Conservation (phyloP, 2,797 vertebrate genomes). For the Bovichtus variegatus region DNA sequence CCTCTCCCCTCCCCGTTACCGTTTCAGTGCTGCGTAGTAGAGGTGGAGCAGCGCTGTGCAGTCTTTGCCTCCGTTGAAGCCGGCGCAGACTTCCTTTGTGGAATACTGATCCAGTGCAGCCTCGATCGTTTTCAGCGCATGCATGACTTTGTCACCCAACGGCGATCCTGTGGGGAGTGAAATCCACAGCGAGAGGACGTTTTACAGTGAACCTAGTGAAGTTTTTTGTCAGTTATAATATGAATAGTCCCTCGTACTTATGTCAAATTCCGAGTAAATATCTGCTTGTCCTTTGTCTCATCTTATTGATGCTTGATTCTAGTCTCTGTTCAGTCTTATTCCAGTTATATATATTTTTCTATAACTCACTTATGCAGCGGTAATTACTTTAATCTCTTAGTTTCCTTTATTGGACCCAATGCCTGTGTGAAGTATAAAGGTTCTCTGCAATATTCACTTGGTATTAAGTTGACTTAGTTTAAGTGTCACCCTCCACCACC, state of each 20-base stretch:
- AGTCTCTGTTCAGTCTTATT: conserved; percentile 17
- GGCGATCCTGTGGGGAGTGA: conserved; percentile 82
- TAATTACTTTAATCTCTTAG: conserved; percentile 55
- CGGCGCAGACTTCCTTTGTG: conserved; percentile 88
- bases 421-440: conserved; percentile 29
- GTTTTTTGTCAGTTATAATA: conserved; percentile 9
- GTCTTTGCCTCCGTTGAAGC: conserved; percentile 98
- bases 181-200: background rate
- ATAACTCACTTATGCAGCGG: conserved; percentile 39
- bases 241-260: conserved; percentile 22
- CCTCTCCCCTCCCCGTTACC: conserved; percentile 80
- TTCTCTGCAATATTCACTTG: conserved; percentile 40
- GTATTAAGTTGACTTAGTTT: conserved; percentile 29
- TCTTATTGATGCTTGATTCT: conserved; percentile 9
- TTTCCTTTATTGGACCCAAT: conserved; percentile 37
- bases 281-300: conserved; percentile 12
- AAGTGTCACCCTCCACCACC: conserved; percentile 1
- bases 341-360: conserved; percentile 24
- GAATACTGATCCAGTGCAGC: conserved; percentile 88
- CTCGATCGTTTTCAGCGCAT: conserved; percentile 89
- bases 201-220: conserved; percentile 34
- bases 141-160: conserved; percentile 89
- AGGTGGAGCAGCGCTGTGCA: conserved; percentile 96
- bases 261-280: conserved; percentile 18
- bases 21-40: conserved; percentile 89